Conservation (phyloP, 2,888 invertebrate species). For the Argyra leucocephala region DNA sequence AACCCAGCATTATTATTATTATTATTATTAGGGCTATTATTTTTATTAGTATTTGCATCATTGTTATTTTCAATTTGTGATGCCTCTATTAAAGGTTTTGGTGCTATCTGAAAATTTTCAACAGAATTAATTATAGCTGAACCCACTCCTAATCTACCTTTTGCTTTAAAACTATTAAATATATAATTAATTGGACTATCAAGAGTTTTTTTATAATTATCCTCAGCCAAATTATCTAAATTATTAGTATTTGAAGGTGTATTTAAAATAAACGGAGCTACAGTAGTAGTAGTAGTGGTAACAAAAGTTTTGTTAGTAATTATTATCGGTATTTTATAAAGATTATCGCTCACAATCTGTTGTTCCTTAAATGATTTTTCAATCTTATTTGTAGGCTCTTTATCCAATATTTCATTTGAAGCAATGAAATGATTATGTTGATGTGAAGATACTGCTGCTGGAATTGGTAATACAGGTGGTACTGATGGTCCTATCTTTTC, state of each 20-base stretch:
- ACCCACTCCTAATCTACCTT: not conserved
- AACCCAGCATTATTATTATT: conserved; percentile 19
- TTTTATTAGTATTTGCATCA: conserved; percentile 4
- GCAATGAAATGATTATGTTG: conserved; percentile 27
- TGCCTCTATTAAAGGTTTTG: conserved; percentile 28
- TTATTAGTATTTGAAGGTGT: conserved; percentile 16
- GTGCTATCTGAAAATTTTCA: conserved; percentile 45
- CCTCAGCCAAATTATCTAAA: conserved; percentile 14
- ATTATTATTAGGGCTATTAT: conserved; percentile 12
- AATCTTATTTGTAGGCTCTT: conserved; percentile 28
- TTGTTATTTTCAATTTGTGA: conserved; percentile 14
- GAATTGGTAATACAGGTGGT: conserved; percentile 24
- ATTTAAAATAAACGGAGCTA: conserved; percentile 18
- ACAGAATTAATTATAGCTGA: conserved; percentile 40
- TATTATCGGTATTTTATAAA: conserved; percentile 40
- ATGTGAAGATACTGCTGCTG: conserved; percentile 25
- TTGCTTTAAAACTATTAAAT: conserved; percentile 20
- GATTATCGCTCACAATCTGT: conserved; percentile 41
- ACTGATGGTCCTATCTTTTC: conserved; percentile 17
- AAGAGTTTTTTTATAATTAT: conserved; percentile 17
- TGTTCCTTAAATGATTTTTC: conserved; percentile 40
- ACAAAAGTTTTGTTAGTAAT: conserved; percentile 31
- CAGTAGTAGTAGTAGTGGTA: conserved; percentile 20
- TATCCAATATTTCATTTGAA: conserved; percentile 25
- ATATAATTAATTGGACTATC: conserved; percentile 19